Evolutionary conservation across 2,113 vertebrate genomes (phyloP).

Genomic region (Podarcis cretensis): DNA sequence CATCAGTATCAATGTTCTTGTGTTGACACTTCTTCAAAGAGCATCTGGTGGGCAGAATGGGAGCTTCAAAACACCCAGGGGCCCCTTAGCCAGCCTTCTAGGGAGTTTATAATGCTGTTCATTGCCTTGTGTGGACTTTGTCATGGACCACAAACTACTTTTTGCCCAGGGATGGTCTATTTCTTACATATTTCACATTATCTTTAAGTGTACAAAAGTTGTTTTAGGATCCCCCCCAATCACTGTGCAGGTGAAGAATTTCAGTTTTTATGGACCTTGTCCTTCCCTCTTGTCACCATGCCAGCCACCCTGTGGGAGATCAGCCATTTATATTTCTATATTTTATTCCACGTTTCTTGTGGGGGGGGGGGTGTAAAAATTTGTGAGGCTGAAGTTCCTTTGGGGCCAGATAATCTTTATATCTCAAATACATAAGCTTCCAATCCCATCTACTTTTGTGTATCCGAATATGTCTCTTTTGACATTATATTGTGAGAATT

Average conservation of each 20-base stretch:
- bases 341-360: not conserved
- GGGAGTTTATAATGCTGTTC: no score
- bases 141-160: no score
- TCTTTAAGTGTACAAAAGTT: no score
- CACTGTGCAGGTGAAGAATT: no score
- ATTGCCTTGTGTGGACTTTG: no score
- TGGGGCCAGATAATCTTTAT: slow-evolving; percentile 40
- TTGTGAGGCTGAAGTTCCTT: not conserved
- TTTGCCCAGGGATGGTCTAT: no score
- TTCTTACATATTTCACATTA: no score
- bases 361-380: not conserved
- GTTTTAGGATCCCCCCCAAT: no score
- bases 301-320: not conserved
- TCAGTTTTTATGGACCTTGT: not conserved
- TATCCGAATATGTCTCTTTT: not conserved
- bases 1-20: not conserved
- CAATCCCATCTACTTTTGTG: not conserved
- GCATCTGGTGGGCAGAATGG: not conserved
- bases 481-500: slow-evolving; percentile 32
- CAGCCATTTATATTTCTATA: not conserved
- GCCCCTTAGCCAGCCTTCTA: no score
- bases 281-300: not conserved
- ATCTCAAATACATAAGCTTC: slow-evolving; percentile 7
- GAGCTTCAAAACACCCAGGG: no score
- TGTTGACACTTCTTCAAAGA: not conserved